phyloP scores from a whole-genome alignment of 1,140 invertebrate species.

The Microplitis demolitor region DNA sequence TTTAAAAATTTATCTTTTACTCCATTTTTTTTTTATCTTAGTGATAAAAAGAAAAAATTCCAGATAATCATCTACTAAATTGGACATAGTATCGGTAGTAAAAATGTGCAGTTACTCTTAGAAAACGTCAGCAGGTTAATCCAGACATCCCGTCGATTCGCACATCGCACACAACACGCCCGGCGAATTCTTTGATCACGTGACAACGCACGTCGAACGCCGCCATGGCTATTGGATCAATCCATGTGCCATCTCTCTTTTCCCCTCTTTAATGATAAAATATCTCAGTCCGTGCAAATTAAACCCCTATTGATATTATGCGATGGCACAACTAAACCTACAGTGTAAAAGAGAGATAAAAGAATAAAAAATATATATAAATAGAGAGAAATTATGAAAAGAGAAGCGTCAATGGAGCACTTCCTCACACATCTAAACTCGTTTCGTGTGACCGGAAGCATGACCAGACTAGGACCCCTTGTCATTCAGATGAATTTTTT shows the following conservation, averaged over 20 bases:
- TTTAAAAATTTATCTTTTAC: no score
- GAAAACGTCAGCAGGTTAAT: neutral
- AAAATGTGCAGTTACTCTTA: neutral
- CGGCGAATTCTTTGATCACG: conserved; percentile 15
- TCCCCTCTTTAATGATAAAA: neutral
- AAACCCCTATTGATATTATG: neutral
- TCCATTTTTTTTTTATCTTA: no score
- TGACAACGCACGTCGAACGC: conserved; percentile 11
- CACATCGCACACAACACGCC: neutral
- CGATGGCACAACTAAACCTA: neutral
- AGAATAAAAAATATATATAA: neutral
- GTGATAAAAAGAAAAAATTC: neutral
- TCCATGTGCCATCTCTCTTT: conserved; percentile 6
- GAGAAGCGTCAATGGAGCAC: conserved; percentile 13
- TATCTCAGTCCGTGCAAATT: neutral
- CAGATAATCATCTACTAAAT: neutral
- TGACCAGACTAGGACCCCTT: neutral
- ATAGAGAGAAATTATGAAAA: neutral
- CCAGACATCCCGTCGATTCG: conserved; percentile 6
- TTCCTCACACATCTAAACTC: conserved; percentile 6
- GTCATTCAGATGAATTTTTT: no score
- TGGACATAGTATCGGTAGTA: neutral
- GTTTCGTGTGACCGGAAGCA: conserved; percentile 22
- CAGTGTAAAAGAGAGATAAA: neutral
- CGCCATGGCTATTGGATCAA: conserved; percentile 14